Base-by-base conservation (phyloP, 35 echinoderm and acorn worm species). In the Apostichopus japonicus region DNA sequence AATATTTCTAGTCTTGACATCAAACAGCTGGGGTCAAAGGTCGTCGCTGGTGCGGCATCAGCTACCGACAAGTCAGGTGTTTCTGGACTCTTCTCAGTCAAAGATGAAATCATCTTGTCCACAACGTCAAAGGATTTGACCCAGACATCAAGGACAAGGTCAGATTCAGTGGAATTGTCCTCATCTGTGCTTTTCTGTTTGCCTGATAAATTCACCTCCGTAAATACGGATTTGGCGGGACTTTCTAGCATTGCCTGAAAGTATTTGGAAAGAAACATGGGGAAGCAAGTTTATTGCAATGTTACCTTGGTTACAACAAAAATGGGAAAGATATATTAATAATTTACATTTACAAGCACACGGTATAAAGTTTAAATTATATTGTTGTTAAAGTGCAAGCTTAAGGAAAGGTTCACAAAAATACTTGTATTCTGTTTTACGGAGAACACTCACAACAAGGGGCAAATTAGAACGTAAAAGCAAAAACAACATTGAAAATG, bases 1-100 rank as follows among this genome's bases (percentile, higher is more conserved):
- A 99, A 87, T 51, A 70, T 78, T 33, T 92, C 77, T 15, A 99
- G 79, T 80, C 97, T 96, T 10, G 54, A 65, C 58, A 93, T 78
- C 15, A 98, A 55, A 59, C 83, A 59, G 15, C 1, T 56, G 0
- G 73, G 83, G 51, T 76, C 67, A 79, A 58, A 75, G 54, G 82
- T 62, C 16, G 17, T n/a, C 55, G 5, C 79, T 14, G 10, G 44
- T 2, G 33, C 6, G 23, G 6, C 79, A 6, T 80, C 51, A 14
- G 4, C 14, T 56, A 1, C 79, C 19, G 79, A 16, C 14, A 56
- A 8, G 19, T 82, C 17, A 8, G 79, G 6, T 6, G 79, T 19
- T 19, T 23, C 71, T 15, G 7, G 79, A 25, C 33, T 56, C 23
- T 54, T 52, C 44, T 24, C 22, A 52, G 8, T 33, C 23, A 82